Evolutionary conservation across 2,113 vertebrate species (phyloP).

Genomic region (Hystrix cristata): DNA sequence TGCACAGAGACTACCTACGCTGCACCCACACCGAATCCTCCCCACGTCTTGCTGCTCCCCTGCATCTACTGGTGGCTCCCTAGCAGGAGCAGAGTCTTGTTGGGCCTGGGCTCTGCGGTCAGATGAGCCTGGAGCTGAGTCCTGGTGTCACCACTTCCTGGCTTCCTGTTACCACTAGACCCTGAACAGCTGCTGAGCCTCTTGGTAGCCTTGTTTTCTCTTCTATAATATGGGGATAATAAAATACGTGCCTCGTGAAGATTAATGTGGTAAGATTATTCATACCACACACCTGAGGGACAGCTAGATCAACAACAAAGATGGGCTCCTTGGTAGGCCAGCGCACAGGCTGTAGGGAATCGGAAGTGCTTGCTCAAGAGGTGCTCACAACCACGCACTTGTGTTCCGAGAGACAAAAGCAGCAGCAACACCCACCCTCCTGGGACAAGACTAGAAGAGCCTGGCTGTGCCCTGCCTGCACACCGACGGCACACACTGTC

Average conservation of each 20-base stretch:
- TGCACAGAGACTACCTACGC: not conserved
- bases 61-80: not conserved
- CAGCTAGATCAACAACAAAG: not conserved
- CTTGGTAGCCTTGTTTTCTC: constrained; percentile 24
- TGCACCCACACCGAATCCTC: not conserved
- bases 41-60: not conserved
- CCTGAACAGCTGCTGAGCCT: not conserved
- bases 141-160: too few relatives aligned
- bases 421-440: not conserved
- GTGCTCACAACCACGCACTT: not conserved
- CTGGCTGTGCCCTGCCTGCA: not conserved
- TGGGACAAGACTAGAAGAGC: constrained; percentile 26
- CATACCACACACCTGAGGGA: not conserved
- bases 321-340: not conserved
- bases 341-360: not conserved
- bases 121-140: not conserved
- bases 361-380: not conserved
- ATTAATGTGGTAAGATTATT: not conserved
- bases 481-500: not conserved
- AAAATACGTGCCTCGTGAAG: not conserved
- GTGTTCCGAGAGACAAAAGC: not conserved
- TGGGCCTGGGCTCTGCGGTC: not conserved
- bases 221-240: constrained; percentile 49
- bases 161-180: not conserved
- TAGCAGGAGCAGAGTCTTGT: not conserved